Base-by-base conservation (phyloP, 1,140 invertebrate species). In the Elysia chlorotica region DNA sequence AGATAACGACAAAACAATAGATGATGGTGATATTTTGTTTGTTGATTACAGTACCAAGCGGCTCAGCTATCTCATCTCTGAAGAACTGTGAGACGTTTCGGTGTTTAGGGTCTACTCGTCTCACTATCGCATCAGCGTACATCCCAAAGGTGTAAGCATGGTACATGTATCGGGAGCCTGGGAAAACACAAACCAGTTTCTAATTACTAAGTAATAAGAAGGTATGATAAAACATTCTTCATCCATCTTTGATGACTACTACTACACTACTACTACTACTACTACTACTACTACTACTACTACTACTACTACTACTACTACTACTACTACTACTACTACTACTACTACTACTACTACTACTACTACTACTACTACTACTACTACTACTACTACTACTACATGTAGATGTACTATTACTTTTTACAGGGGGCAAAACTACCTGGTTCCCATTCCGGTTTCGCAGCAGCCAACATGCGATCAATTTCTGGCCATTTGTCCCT, bases 71-170 rank as follows among this genome's bases (percentile, higher is more conserved):
- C 75, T 89, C 87, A 48, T 89, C 86, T 10, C 81, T 70, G 75
- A 88, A 84, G 72, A 86, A 88, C 62, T 81, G 67, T 25, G 80
- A 75, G n/a, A 89, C 65, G 28, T 79, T 81, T 69, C 88, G 72
- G 14, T 78, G 69, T 72, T 83, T 75, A n/a, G 84, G 81, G 74
- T 89, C 88, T 17, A 82, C 82, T 31, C 81, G 65, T 62, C 85
- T 66, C 0, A 88, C 83, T 25, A 89, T 78, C 66, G 87, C 84
- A 66, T 88, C 86, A 14, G 82, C 75, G 19, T 88, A 83, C 76
- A 87, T 82, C 10, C 83, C 88, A 77, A 83, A 85, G 1, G 86
- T 87, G n/a, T 87, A 48, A 23, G 83, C 85, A 71, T 88, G 87
- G 72, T 88, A 88, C 4, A 81, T 85, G 74, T 23, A 23, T 6